phyloP scores from a whole-genome alignment of 2,797 vertebrate genomes.

The Eupleurogrammus muticus region DNA sequence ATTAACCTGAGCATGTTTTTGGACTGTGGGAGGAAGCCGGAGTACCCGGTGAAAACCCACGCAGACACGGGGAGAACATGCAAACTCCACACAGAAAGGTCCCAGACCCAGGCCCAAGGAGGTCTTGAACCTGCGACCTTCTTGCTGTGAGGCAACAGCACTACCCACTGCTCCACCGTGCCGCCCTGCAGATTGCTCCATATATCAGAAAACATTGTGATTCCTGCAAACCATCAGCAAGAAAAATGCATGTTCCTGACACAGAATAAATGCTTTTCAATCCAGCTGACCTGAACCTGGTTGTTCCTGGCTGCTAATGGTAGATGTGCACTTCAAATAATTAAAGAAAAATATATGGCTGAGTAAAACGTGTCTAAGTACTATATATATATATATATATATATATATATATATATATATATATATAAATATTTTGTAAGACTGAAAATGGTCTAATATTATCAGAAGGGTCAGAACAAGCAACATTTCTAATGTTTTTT shows the following conservation, averaged over 20 bases:
- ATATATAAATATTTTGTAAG: not conserved
- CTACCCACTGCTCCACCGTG: too few species aligned
- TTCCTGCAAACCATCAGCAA: slow-evolving; percentile 62
- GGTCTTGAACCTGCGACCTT: too few species aligned
- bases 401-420: not conserved
- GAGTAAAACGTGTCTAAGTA: slow-evolving; percentile 7
- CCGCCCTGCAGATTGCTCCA: slow-evolving; percentile 63
- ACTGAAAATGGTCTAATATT: not conserved
- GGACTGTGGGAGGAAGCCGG: too few species aligned
- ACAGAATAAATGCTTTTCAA: slow-evolving; percentile 42
- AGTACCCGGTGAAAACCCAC: too few species aligned
- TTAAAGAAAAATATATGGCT: slow-evolving; percentile 12
- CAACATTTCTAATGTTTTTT: not conserved
- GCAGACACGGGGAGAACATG: too few species aligned
- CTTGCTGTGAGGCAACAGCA: too few species aligned
- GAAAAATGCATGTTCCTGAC: slow-evolving; percentile 50
- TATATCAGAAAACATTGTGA: slow-evolving; percentile 64
- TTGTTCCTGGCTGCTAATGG: slow-evolving; percentile 18
- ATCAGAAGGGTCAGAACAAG: not conserved
- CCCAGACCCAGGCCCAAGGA: too few species aligned
- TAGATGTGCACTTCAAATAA: slow-evolving; percentile 15
- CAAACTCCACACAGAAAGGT: too few species aligned
- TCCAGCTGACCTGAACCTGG: slow-evolving; percentile 26
- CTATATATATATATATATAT: not conserved
- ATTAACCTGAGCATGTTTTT: too few species aligned